Conservation (phyloP, 2,888 invertebrate species). For the Siphonodentalium dalli region DNA sequence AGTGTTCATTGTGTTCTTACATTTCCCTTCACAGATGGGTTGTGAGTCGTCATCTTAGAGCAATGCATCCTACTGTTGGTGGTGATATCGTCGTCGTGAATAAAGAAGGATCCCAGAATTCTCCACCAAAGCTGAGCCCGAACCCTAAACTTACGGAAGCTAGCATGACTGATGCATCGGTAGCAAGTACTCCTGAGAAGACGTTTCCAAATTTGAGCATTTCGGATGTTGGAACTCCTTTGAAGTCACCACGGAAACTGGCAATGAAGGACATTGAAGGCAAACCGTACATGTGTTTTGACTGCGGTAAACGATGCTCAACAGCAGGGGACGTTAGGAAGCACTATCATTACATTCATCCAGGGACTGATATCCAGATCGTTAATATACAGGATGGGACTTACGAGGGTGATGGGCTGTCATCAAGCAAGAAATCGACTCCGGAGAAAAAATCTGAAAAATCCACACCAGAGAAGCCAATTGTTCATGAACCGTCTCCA, state of each 20-base stretch:
- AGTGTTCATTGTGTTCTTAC: slow-evolving; percentile 93
- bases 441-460: too few relatives aligned
- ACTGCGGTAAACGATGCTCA: slow-evolving; percentile 48
- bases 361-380: slow-evolving; percentile 46
- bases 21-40: slow-evolving; percentile 97
- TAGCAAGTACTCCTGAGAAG: background rate
- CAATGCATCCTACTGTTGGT: slow-evolving; percentile 37
- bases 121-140: too few relatives aligned
- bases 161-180: too few relatives aligned
- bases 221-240: too few relatives aligned
- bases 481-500: too few relatives aligned
- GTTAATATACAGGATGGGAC: slow-evolving; percentile 43
- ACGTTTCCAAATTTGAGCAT: too few relatives aligned
- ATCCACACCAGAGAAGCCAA: too few relatives aligned
- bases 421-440: too few relatives aligned
- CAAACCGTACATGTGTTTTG: slow-evolving; percentile 50
- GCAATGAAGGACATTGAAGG: slow-evolving; percentile 17
- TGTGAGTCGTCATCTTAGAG: slow-evolving; percentile 91
- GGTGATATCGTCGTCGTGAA: background rate
- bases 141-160: too few relatives aligned
- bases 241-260: too few relatives aligned
- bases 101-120: background rate
- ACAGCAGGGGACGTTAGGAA: slow-evolving; percentile 51
- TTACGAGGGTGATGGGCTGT: too few relatives aligned
- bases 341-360: slow-evolving; percentile 55